Base-by-base conservation (phyloP, 2,113 vertebrate species). In the Mugil cephalus region DNA sequence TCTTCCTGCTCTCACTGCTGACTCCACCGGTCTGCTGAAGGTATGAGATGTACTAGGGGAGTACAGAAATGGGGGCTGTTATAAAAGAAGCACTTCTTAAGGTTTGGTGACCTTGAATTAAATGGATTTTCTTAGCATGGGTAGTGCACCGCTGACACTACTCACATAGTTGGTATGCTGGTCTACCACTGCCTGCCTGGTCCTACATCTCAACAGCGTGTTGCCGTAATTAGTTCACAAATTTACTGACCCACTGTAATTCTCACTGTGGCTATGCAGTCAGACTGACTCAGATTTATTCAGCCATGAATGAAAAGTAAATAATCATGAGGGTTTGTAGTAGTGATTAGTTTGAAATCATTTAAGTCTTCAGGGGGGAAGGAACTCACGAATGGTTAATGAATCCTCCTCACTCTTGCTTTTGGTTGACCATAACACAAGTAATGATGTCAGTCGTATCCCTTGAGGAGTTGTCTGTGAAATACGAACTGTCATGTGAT, bases 1-100 rank as follows among this genome's bases (percentile, higher is more conserved):
- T 13, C 35, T 7, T 18, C 65, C 66, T 56, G 56, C 48, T 76
- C 64, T 46, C 15, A 43, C 47, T 68, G 24, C 65, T 69, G 30
- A 9, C n/a, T 38, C 42, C 48, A 54, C 21, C 42, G 47, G 18
- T 58, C 50, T n/a, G 34, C 50, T 62, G 19, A 19, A 54, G 64
- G 36, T 53, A 56, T 54, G 48, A 61, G 19, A 54, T 18, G 40
- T 19, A 40, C 48, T 39, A 42, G 40, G 39, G n/a, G 34, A 34
- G 19, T 35, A 60, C 34, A 52, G 35, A 45, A 76, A 68, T 40
- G 18, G 59, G 21, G 39, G 30, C 12, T 42, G n/a, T 15, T 54
- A 43, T 17, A 61, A 34, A 24, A 47, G 14, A 53, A 21, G 0
- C 13, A 38, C 45, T 59, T 45, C 45, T 10, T 52, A 30, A 39